These are phyloP conservation scores for Meandrina meandrites DNA, from an alignment of 92 coral and sea anemone species.

Conservation along the genomic window DNA sequence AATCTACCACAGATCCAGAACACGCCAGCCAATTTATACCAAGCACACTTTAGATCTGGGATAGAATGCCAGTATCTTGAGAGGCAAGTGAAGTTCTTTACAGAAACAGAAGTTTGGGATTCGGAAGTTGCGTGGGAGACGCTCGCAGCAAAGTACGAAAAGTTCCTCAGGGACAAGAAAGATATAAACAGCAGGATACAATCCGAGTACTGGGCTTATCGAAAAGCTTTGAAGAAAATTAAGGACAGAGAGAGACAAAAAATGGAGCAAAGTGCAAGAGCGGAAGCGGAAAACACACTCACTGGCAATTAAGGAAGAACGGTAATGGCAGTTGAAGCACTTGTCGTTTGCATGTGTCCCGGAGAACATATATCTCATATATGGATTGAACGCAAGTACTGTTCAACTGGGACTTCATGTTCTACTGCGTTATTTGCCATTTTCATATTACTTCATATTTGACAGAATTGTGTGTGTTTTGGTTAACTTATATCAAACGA, in stretches of 20 bases:
- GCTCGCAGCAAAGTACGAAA: slow-evolving; percentile 18
- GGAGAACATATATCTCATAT: no score
- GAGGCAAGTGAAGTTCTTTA: slow-evolving; percentile 18
- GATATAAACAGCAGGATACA: slow-evolving; percentile 25
- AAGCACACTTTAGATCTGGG: slow-evolving; percentile 31
- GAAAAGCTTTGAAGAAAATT: slow-evolving; percentile 7
- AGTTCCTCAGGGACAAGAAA: slow-evolving; percentile 26
- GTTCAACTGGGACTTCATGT: no score
- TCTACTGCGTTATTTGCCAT: no score
- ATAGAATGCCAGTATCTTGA: slow-evolving; percentile 45
- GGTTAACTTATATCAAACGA: no score
- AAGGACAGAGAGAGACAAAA: slow-evolving; percentile 17
- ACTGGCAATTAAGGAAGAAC: background rate
- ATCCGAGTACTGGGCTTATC: slow-evolving; percentile 38
- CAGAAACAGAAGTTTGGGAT: slow-evolving; percentile 40
- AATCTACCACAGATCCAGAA: slow-evolving; percentile 25
- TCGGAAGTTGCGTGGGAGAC: slow-evolving; percentile 23
- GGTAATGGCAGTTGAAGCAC: no score
- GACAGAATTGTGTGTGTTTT: no score
- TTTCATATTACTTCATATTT: no score
- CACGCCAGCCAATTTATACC: slow-evolving; percentile 22
- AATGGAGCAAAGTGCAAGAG: background rate
- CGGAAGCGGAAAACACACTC: background rate
- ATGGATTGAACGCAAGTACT: no score
- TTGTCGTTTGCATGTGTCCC: no score